Percentiles rank a stretch among this genome's conserved stretches.
phyloP scores from a whole-genome alignment of 2,888 invertebrate species.

The Tetheella fluctuosa region DNA sequence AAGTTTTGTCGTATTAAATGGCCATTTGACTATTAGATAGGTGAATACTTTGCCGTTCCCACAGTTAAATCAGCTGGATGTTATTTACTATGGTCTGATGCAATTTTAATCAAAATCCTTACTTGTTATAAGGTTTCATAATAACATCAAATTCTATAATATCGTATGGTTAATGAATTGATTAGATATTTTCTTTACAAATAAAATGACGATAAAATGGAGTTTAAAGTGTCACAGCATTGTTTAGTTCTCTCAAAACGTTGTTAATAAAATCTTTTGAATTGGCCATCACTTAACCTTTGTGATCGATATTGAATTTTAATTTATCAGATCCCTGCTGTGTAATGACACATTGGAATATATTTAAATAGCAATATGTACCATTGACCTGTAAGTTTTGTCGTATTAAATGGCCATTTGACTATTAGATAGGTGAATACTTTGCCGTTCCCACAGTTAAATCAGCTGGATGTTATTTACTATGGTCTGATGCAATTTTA shows the following conservation, averaged over 20 bases:
- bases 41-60: constrained; percentile 36
- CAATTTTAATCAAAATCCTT: constrained; percentile 24
- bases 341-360: constrained; percentile 53
- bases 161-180: background rate
- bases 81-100: constrained; percentile 49
- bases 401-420: constrained; percentile 62
- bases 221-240: constrained; percentile 28
- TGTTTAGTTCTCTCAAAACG: constrained; percentile 45
- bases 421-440: constrained; percentile 11
- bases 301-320: constrained; percentile 60
- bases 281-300: constrained; percentile 54
- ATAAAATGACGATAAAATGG: too few relatives aligned
- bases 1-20: constrained; percentile 66
- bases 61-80: constrained; percentile 49
- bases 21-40: constrained; percentile 36
- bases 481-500: constrained; percentile 35
- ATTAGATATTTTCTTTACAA: background rate
- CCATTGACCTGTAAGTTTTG: constrained; percentile 58
- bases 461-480: constrained; percentile 53
- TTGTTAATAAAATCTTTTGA: constrained; percentile 54
- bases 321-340: constrained; percentile 62
- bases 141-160: too few relatives aligned
- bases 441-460: constrained; percentile 50
- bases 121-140: too few relatives aligned
- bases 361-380: constrained; percentile 44